A percentile compares a stretch with the other conserved stretches of the same genome.
phyloP scores from a whole-genome alignment of 2,888 invertebrate genomes.

The Polietes domitor region DNA sequence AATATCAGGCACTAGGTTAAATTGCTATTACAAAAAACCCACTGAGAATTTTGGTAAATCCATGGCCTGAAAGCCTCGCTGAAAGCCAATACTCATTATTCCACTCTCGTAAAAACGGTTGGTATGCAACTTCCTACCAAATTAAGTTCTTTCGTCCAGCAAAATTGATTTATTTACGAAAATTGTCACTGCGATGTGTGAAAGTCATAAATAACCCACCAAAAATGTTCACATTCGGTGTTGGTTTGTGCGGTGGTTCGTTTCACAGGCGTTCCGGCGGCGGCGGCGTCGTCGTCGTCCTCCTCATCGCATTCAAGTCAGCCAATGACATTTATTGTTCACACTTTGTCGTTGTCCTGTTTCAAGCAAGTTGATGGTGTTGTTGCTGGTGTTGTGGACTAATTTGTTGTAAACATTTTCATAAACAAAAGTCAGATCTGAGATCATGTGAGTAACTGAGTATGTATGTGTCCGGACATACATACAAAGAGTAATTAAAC shows the following conservation, averaged over 20 bases:
- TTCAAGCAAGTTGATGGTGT: neutral
- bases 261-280: neutral
- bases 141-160: constrained; percentile 58
- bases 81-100: too few species aligned
- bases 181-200: constrained; percentile 65
- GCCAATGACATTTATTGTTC: constrained; percentile 57
- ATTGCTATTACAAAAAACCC: too few species aligned
- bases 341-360: constrained; percentile 54
- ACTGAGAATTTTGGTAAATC: too few species aligned
- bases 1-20: too few species aligned
- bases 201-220: constrained; percentile 62
- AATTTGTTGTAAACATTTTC: constrained; percentile 43
- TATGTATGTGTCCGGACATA: neutral
- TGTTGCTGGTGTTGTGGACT: constrained; percentile 34
- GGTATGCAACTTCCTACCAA: constrained; percentile 31
- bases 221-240: constrained; percentile 48
- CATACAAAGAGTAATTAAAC: constrained; percentile 48
- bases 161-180: constrained; percentile 65
- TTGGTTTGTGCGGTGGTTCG: constrained; percentile 1
- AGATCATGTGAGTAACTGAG: neutral
- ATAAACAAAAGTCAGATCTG: constrained; percentile 32
- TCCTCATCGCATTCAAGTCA: constrained; percentile 2
- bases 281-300: neutral
- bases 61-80: too few species aligned
- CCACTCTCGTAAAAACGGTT: neutral